phyloP scores from a whole-genome alignment of 92 coral and sea anemone genomes.

The Micromussa lordhowensis region DNA sequence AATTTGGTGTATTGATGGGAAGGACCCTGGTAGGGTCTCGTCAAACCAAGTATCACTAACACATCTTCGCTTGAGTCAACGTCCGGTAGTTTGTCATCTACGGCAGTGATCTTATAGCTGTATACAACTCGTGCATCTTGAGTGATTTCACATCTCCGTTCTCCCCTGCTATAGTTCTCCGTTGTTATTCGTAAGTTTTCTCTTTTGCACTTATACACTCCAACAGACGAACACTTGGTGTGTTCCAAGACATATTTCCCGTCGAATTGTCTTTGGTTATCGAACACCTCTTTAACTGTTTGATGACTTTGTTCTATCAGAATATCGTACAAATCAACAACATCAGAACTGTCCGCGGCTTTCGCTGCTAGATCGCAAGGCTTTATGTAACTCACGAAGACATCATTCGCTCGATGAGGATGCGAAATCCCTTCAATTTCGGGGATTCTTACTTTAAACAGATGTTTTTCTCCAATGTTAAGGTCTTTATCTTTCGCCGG shows the following conservation, averaged over 20 bases:
- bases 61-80: not conserved
- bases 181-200: not conserved
- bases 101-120: not conserved
- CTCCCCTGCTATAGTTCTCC: not conserved
- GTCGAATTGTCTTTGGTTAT: not conserved
- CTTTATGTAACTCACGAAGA: not conserved
- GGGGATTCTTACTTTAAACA: not conserved
- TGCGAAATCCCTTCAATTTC: not conserved
- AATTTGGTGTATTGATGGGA: not conserved
- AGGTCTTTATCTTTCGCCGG: not conserved
- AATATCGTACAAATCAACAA: not conserved
- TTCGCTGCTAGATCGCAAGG: too few relatives aligned
- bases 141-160: not conserved
- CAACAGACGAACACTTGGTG: slow-evolving; percentile 7
- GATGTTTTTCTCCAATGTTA: not conserved
- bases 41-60: slow-evolving; percentile 7
- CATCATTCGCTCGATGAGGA: not conserved
- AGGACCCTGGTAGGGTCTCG: not conserved
- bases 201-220: not conserved
- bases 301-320: not conserved
- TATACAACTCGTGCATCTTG: not conserved
- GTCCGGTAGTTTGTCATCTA: not conserved
- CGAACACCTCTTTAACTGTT: not conserved
- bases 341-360: not conserved
- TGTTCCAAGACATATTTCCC: not conserved